phyloP scores from a whole-genome alignment of 2,797 vertebrate species.

The Peromyscus eremicus region DNA sequence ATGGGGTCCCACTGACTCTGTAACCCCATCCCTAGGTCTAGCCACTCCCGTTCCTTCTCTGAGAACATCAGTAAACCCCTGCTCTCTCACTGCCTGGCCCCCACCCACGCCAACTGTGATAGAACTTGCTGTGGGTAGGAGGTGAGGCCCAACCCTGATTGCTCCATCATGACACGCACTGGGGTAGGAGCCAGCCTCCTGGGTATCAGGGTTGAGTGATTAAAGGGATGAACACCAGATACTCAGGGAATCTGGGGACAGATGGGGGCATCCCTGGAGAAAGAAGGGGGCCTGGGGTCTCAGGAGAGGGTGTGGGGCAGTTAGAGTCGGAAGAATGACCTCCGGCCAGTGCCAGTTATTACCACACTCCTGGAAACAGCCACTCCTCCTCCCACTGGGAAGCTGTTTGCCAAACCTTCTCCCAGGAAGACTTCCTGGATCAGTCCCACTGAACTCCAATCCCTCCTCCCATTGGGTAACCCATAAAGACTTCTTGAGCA shows the following conservation, averaged over 20 bases:
- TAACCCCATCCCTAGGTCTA: not conserved
- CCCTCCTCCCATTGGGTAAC: not conserved
- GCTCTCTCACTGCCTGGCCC: slow-evolving; percentile 41
- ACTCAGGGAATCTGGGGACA: not conserved
- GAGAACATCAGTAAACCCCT: not conserved
- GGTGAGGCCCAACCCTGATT: slow-evolving; percentile 70
- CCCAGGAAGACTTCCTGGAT: slow-evolving; percentile 61
- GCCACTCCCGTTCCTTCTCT: not conserved
- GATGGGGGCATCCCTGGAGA: not conserved
- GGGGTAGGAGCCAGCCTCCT: not conserved
- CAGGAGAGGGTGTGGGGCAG: not conserved
- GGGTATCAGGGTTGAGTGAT: not conserved
- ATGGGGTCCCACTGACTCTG: not conserved
- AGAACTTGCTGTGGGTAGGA: slow-evolving; percentile 73
- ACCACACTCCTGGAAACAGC: not conserved
- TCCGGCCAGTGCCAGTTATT: no score
- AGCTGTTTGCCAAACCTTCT: not conserved
- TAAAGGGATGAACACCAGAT: not conserved
- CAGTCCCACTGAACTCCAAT: not conserved
- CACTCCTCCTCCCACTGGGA: not conserved
- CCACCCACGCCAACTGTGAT: slow-evolving; percentile 63
- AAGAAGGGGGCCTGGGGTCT: not conserved
- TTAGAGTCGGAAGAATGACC: no score
- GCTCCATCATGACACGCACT: slow-evolving; percentile 56
- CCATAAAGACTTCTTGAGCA: not conserved